Base-by-base conservation (phyloP, 2,888 invertebrate species). In the Spisula solida region DNA sequence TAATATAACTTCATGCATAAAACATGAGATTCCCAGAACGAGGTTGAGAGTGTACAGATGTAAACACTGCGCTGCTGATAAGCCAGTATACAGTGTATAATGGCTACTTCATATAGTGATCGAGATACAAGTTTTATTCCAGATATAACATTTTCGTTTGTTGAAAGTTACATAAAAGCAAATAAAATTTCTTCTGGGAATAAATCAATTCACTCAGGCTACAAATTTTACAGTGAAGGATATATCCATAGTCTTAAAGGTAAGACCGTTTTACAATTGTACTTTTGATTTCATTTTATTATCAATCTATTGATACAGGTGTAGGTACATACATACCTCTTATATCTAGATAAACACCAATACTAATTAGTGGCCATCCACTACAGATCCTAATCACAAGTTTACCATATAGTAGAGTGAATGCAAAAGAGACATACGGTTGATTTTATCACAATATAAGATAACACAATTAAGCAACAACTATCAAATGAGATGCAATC, bases 171-270 rank as follows among this genome's bases (percentile, higher is more conserved):
- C 41, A 79, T 79, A 12, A 79, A 79, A 79, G 12, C 14, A 31
- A 79, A 51, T 25, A 80, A 80, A 80, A 6, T n/a, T 6, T 80
- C 80, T n/a, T 80, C 80, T 2, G 80, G 80, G n/a, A 25, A 48
- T 4, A 86, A 86, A 34, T 41, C 41, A 20, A 47, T 81, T 0
- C 47, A 60, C 14, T 51, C 34, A 75, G 82, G 86, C 48, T 86
- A 41, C 51, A 86, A 86, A 34, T 86, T 51, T 31, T 82, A 70
- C 56, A 78, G 78, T 51, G 81, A 78, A 75, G 66, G 81, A 20
- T 78, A 78, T 31, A 20, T 86, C 0, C 56, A 56, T 18, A 47
- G 31, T 70, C 79, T 86, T 8, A 70, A 29, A 75, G 81, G 86
- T 86, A 81, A 81, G 48, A 51, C 6, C 41, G 12, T 47, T 47